Evolutionary conservation across 2,888 invertebrate species (phyloP), one percentile per base, ranked within the genome.

Genomic region (Conops quadrifasciatus): DNA sequence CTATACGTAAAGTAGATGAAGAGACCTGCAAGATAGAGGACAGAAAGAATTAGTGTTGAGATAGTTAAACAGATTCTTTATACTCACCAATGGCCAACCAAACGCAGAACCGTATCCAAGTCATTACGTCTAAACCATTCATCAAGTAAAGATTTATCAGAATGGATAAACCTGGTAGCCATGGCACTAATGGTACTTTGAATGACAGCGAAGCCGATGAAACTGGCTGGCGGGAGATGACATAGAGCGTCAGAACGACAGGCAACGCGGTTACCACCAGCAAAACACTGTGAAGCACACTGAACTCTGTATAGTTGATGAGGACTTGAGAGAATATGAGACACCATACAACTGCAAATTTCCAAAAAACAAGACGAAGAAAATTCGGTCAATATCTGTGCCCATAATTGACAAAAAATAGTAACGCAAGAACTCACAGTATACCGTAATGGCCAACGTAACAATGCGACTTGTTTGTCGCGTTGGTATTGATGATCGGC

Each of bases 61-160:
- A n/a, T n/a, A n/a, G 53, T 19, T n/a, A 51, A 51, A 15, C 9
- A n/a, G 11, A 56, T 21, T 24, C 24, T 56, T 19, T 5, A 58
- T 43, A 87, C 84, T 58, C 73, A 91, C 95, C 96, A 75, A 95
- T 85, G 15, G 84, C 82, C 87, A 95, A 90, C 96, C 96, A 96
- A 43, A 94, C 87, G 3, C 87, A 87, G 81, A 95, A 93, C 76
- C 94, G 87, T n/a, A 94, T 87, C 96, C 96, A 96, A 0, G 96
- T 96, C 75, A 89, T 87, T 0, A 84, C 78, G 75, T 93, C 92
- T 72, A 85, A 74, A 71, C 83, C 81, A 11, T 83, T 77, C 94
- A 96, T 95, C 26, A 96, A 87, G 82, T 95, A 94, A 70, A 95
- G 88, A 82, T 96, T 96, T 58, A 93, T 88, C 77, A 94, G 89